Conservation (phyloP, 2,113 vertebrate species). For the Cyrtonyx montezumae region DNA sequence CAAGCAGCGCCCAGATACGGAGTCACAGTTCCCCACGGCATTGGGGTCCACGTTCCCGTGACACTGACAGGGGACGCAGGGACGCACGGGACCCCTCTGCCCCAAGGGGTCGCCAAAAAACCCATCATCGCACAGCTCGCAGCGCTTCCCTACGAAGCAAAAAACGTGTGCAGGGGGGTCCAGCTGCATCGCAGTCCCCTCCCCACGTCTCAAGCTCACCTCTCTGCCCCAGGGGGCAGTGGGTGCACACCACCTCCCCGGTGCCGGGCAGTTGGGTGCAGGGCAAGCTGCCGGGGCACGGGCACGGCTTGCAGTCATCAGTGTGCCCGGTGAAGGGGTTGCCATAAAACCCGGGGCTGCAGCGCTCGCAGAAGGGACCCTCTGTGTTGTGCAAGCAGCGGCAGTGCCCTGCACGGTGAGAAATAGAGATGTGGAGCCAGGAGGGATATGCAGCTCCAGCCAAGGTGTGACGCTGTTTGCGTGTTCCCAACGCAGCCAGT, state of each 20-base stretch:
- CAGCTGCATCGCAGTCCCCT: fast-evolving
- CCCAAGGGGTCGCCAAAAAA: constrained; percentile 91
- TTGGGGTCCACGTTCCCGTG: constrained; percentile 88
- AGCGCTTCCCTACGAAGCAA: constrained; percentile 80
- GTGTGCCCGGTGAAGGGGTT: constrained; percentile 81
- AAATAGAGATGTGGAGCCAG: fast-evolving
- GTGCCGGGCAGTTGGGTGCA: constrained; percentile 79
- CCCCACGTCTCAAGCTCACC: constrained; percentile 76
- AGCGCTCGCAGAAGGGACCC: constrained; percentile 87
- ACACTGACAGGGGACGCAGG: constrained; percentile 86
- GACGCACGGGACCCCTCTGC: constrained; percentile 65
- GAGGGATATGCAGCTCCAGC: not conserved
- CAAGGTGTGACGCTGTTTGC: not conserved
- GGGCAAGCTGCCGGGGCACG: constrained; percentile 83
- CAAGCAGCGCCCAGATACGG: constrained; percentile 84
- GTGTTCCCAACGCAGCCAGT: fast-evolving
- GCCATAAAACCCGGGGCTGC: constrained; percentile 88
- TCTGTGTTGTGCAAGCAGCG: constrained; percentile 86
- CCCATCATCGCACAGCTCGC: constrained; percentile 91
- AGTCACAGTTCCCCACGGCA: constrained; percentile 87
- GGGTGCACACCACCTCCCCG: constrained; percentile 88
- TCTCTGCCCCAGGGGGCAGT: constrained; percentile 87
- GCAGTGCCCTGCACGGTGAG: constrained; percentile 81
- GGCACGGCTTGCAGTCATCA: constrained; percentile 87
- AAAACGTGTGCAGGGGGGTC: not conserved